A percentile compares a stretch with the other conserved stretches of the same genome.
phyloP scores from a whole-genome alignment of 1,140 invertebrate species.

The Globodera ellingtonae region DNA sequence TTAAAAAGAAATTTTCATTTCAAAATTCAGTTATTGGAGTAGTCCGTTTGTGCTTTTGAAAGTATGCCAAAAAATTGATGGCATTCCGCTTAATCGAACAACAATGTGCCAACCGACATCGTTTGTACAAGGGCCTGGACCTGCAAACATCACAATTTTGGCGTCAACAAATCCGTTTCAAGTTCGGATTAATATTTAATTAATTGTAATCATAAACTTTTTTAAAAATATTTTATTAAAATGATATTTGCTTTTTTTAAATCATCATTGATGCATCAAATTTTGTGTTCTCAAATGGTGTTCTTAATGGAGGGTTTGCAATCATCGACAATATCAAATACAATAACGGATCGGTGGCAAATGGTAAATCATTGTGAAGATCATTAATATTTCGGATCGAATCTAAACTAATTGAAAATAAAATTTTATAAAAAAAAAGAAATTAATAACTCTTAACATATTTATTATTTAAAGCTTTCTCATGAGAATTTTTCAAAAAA shows the following conservation, averaged over 20 bases:
- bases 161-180: background rate
- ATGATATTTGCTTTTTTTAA: background rate
- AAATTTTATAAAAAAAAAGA: too few relatives aligned
- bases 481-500: too few relatives aligned
- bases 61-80: slow-evolving; percentile 6
- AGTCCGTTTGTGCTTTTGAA: slow-evolving; percentile 21
- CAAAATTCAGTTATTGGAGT: slow-evolving; percentile 17
- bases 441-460: too few relatives aligned
- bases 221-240: too few relatives aligned
- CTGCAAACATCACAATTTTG: slow-evolving; percentile 3
- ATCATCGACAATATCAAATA: slow-evolving; percentile 20
- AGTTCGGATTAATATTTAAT: background rate
- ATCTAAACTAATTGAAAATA: too few relatives aligned
- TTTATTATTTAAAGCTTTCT: too few relatives aligned
- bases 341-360: background rate
- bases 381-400: too few relatives aligned
- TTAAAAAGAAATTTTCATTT: background rate
- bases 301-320: slow-evolving; percentile 12
- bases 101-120: slow-evolving; percentile 1
- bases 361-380: too few relatives aligned
- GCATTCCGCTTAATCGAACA: background rate
- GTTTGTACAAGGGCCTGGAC: slow-evolving; percentile 16
- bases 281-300: slow-evolving; percentile 14
- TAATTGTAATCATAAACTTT: background rate
- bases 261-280: slow-evolving; percentile 21